Evolutionary conservation across 23 tunicate genomes (phyloP), one percentile per base, ranked within the genome.

Genomic region (Trididemnum miniatum): DNA sequence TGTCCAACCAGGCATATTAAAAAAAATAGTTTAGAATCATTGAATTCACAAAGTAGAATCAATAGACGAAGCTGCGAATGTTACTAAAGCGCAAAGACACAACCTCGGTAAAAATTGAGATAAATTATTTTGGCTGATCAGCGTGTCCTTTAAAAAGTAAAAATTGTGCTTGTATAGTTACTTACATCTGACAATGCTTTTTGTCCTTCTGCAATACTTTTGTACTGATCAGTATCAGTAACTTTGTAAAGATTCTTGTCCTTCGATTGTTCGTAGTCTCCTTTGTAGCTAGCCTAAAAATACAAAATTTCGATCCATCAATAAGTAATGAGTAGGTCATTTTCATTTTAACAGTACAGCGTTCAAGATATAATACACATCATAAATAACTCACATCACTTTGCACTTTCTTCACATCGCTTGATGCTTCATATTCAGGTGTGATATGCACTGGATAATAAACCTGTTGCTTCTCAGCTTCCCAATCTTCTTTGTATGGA

Each of bases 351-450:
- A n/a, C n/a, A n/a, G n/a, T n/a, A n/a, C n/a, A n/a, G n/a, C n/a
- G n/a, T n/a, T n/a, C n/a, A n/a, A 27, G 98, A 95, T 20, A 91
- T 94, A 25, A 94, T 87, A 51, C 89, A 95, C 51, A 82, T 95
- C 0, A 59, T 85, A 94, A 65, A 89, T 89, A 34, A 95, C 74
- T 91, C 86, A 67, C 86, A 44, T 44, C 54, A 15, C 54, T 44
- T 44, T 44, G 54, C 9, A 44, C 54, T 44, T 44, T 44, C 54
- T 44, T 44, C 12, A 44, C 54, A 44, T 44, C 54, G 15, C 54
- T 44, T 44, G 54, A 44, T 44, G 54, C 54, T 44, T 44, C 54
- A 44, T 44, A 44, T 7, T 15, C 54, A 44, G 54, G 54, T 44
- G 54, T 44, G 54, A 44, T 44, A 44, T 44, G 54, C 9, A 44